A percentile compares a stretch with the other conserved stretches of the same genome.
These are phyloP conservation scores for Cactoblastis cactorum DNA, from an alignment of 2,888 invertebrate genomes.

Conservation along the genomic window DNA sequence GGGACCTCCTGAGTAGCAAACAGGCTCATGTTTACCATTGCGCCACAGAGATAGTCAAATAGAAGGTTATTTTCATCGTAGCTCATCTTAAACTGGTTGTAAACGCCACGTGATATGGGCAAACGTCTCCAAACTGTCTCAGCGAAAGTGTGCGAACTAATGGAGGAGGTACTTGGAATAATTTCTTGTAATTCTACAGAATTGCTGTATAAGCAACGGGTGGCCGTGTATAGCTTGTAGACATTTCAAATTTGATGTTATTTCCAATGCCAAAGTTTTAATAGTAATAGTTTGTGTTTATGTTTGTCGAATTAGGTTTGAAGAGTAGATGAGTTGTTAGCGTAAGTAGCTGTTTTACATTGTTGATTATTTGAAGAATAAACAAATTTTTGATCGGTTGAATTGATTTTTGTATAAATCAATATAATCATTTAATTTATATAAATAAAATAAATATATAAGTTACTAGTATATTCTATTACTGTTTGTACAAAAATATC, in stretches of 20 bases:
- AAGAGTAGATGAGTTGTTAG: too few relatives aligned
- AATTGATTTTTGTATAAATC: too few relatives aligned
- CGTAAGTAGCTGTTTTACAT: too few relatives aligned
- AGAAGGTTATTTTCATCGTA: too few relatives aligned
- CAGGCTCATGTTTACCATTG: too few relatives aligned
- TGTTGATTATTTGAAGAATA: too few relatives aligned
- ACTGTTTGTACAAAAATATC: too few relatives aligned
- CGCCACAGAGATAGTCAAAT: constrained; percentile 1
- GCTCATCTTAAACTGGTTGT: constrained; percentile 40
- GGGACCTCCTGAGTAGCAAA: too few relatives aligned
- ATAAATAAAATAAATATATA: too few relatives aligned
- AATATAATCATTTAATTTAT: too few relatives aligned
- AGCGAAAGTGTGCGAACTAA: constrained; percentile 74
- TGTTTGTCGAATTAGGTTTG: constrained; percentile 1
- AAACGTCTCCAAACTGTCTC: constrained; percentile 66
- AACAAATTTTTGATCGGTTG: too few relatives aligned
- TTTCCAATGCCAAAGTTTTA: constrained; percentile 20
- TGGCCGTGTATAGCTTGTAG: constrained; percentile 40
- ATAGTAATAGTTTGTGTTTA: not conserved
- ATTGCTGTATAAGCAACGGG: constrained; percentile 55
- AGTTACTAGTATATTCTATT: too few relatives aligned
- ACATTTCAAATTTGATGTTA: constrained; percentile 30
- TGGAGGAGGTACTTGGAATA: constrained; percentile 54
- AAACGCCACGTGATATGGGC: constrained; percentile 32
- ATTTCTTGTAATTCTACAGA: constrained; percentile 64